Conservation (phyloP, 1,140 invertebrate species). For the Lepidurus apus region DNA sequence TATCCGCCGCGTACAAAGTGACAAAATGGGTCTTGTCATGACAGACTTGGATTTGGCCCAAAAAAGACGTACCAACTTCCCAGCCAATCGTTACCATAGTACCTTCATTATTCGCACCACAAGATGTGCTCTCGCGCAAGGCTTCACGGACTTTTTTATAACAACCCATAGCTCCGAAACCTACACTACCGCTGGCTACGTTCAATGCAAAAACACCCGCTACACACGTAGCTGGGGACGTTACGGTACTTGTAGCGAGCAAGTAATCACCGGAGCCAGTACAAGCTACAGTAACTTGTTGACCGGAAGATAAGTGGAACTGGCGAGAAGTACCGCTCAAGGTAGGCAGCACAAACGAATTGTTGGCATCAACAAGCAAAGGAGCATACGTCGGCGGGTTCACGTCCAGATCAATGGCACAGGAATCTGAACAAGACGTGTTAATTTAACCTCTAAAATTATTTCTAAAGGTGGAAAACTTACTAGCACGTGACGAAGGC, state of each 20-base stretch:
- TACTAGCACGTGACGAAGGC: neutral
- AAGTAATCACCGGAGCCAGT: conserved; percentile 30
- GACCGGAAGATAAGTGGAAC: conserved; percentile 16
- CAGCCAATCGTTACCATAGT: conserved; percentile 28
- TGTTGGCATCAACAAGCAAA: conserved; percentile 22
- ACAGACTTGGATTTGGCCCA: conserved; percentile 26
- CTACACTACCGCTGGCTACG: neutral
- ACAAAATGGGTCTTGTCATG: conserved; percentile 19
- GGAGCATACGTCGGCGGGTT: conserved; percentile 26
- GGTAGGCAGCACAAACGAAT: conserved; percentile 25
- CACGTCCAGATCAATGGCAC: conserved; percentile 28
- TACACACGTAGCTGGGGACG: conserved; percentile 27
- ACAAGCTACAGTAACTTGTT: conserved; percentile 32
- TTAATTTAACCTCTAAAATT: neutral
- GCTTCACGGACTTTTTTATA: conserved; percentile 25
- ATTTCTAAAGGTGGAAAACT: neutral
- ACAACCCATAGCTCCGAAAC: conserved; percentile 29
- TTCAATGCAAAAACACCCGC: neutral
- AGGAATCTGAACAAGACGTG: neutral
- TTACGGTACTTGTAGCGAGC: neutral
- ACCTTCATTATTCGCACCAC: conserved; percentile 25
- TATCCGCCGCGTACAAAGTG: neutral
- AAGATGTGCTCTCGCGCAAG: conserved; percentile 30
- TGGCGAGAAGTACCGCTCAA: conserved; percentile 25
- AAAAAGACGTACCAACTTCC: conserved; percentile 17